phyloP scores from a whole-genome alignment of 1,140 invertebrate species.

The Drosophila persimilis region DNA sequence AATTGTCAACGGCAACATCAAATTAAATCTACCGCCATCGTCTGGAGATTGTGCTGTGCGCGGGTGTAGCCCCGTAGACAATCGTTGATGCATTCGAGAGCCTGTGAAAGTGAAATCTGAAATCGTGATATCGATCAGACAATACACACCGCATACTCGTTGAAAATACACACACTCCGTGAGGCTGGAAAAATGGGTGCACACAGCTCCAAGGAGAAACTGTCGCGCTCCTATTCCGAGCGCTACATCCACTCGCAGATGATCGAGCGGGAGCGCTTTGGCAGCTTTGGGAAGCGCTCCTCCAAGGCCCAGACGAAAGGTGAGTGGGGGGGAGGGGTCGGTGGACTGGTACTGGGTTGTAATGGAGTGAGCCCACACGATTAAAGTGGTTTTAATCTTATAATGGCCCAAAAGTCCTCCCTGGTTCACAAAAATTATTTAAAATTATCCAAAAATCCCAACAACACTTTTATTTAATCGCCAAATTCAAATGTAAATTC shows the following conservation, averaged over 20 bases:
- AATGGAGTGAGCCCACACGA: conserved; percentile 13
- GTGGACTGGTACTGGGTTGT: conserved; percentile 1
- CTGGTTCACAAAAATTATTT: too few relatives aligned
- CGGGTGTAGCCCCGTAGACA: conserved; percentile 45
- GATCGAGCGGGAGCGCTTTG: conserved; percentile 85
- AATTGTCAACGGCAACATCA: conserved; percentile 70
- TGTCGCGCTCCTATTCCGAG: conserved; percentile 86
- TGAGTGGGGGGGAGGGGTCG: conserved; percentile 34
- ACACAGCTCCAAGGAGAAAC: conserved; percentile 88
- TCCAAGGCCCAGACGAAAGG: conserved; percentile 75
- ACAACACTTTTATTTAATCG: too few relatives aligned
- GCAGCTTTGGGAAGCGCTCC: conserved; percentile 84
- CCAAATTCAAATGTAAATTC: too few relatives aligned
- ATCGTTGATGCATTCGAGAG: conserved; percentile 9
- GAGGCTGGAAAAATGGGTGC: conserved; percentile 85
- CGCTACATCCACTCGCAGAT: conserved; percentile 82
- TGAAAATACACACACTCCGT: conserved; percentile 8
- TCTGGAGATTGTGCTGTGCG: conserved; percentile 61
- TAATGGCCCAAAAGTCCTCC: too few relatives aligned
- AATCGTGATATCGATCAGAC: conserved; percentile 54
- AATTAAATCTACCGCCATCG: conserved; percentile 58
- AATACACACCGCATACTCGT: neutral
- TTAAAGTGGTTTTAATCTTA: conserved; percentile 12
- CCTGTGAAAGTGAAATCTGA: conserved; percentile 66
- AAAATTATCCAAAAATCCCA: too few relatives aligned